phyloP scores from a whole-genome alignment of 2,797 vertebrate species.

The Coilia nasus region DNA sequence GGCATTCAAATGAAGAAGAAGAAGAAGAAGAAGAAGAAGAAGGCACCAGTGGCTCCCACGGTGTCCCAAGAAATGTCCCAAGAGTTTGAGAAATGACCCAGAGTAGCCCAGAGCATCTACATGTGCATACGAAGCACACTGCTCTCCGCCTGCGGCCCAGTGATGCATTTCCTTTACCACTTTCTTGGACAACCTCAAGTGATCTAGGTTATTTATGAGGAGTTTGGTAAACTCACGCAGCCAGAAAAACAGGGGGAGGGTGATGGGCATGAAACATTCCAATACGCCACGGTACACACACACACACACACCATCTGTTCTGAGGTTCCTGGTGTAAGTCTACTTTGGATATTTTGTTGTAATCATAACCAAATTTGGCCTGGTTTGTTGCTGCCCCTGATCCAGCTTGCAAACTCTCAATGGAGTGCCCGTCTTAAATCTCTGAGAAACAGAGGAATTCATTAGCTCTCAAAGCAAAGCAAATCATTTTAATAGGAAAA shows the following conservation, averaged over 20 bases:
- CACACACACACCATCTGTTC: conserved; percentile 20
- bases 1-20: neutral
- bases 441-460: conserved; percentile 47
- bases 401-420: conserved; percentile 39
- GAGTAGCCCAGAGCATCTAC: conserved; percentile 33
- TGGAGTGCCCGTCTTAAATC: conserved; percentile 40
- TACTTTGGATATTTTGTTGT: neutral
- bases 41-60: conserved; percentile 28
- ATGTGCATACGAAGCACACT: conserved; percentile 8
- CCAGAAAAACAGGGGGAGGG: neutral
- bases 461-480: conserved; percentile 50
- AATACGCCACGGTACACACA: conserved; percentile 1
- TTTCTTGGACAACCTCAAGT: conserved; percentile 48
- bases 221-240: neutral
- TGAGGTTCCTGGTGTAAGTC: neutral
- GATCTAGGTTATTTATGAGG: conserved; percentile 45
- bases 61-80: conserved; percentile 36
- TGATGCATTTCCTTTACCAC: conserved; percentile 49
- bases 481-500: conserved; percentile 45
- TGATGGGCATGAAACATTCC: neutral
- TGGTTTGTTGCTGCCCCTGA: conserved; percentile 43
- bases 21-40: conserved; percentile 12
- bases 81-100: conserved; percentile 28
- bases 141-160: conserved; percentile 40
- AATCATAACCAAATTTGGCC: conserved; percentile 43